Evolutionary conservation across 2,888 invertebrate genomes (phyloP).

Genomic region (Cordilura impudica): DNA sequence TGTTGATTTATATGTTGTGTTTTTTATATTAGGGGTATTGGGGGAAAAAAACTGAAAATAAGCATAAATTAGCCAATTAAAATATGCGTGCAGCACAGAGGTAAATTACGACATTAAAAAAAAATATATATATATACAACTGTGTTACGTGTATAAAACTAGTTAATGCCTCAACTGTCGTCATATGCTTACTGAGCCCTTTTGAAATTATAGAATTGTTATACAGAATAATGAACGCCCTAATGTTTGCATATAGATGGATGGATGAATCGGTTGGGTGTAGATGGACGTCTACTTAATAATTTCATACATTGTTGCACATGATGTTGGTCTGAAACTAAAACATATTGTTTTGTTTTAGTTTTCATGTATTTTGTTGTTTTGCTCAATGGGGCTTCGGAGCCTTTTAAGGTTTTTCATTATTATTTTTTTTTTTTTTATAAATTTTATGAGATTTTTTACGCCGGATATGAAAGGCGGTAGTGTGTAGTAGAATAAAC

Average conservation of each 20-base stretch:
- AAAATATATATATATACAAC: too few relatives aligned
- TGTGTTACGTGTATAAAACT: too few relatives aligned
- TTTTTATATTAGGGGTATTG: background rate
- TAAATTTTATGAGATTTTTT: too few relatives aligned
- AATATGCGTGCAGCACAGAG: too few relatives aligned
- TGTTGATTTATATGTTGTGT: constrained; percentile 9
- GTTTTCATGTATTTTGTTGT: background rate
- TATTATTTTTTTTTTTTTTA: constrained; percentile 27
- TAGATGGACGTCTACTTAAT: background rate
- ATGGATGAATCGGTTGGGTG: background rate
- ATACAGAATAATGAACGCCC: too few relatives aligned
- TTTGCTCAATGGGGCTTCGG: constrained; percentile 11
- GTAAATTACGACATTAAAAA: too few relatives aligned
- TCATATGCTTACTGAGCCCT: too few relatives aligned
- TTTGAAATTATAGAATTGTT: too few relatives aligned
- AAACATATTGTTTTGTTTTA: background rate
- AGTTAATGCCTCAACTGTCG: too few relatives aligned
- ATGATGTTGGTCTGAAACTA: constrained; percentile 1
- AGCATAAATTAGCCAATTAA: background rate
- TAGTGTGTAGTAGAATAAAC: background rate
- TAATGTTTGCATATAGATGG: background rate
- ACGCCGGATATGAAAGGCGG: background rate
- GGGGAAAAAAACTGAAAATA: background rate
- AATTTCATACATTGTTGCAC: constrained; percentile 33
- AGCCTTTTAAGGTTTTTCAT: constrained; percentile 24